Base-by-base conservation (phyloP, 2,888 invertebrate genomes). In the Lepidochitona cinerea region DNA sequence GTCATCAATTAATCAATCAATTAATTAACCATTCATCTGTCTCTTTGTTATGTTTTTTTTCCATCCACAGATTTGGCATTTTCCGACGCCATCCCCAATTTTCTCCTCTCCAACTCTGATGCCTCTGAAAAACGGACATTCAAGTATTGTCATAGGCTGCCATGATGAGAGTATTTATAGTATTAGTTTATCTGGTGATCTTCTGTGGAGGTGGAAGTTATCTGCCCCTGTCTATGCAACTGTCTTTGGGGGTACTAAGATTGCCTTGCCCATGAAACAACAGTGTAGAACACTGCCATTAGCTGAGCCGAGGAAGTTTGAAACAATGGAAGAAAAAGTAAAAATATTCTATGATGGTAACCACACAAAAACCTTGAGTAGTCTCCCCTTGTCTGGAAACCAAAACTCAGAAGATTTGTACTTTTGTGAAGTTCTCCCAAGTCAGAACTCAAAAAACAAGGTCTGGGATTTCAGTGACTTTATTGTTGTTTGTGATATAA, bases 171-270 rank as follows among this genome's bases (percentile, higher is more conserved):
- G 76, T 75, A 70, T 90, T 4, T 87, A 90, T 73, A 89, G 89
- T 75, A 26, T 90, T 18, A 52, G 72, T 12, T 33, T 33, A 5
- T 65, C 78, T 64, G 89, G 89, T 6, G 36, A 77, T 33, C 74
- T 93, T 69, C 88, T 90, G 68, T 94, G 94, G 93, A 93, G 92
- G 84, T 85, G 92, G 1, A 83, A 91, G 71, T 83, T 94, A n/a
- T 90, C 92, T 33, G 93, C 93, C 0, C 91, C 93, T 7, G 92
- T 95, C 37, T 95, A 94, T 85, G 92, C 95, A 1, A 94, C 95
- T 0, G 95, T n/a, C 95, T 6, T 93, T 92, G 84, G 84, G 92
- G 49, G 66, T 54, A 5, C 49, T 1, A 23, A 49, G 49, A n/a
- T 18, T 12, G 41, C 41, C 18, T 18, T 41, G 41, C 9, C 9